These are phyloP conservation scores for Scotopteryx bipunctaria DNA, from an alignment of 2,888 invertebrate genomes.

Conservation along the genomic window DNA sequence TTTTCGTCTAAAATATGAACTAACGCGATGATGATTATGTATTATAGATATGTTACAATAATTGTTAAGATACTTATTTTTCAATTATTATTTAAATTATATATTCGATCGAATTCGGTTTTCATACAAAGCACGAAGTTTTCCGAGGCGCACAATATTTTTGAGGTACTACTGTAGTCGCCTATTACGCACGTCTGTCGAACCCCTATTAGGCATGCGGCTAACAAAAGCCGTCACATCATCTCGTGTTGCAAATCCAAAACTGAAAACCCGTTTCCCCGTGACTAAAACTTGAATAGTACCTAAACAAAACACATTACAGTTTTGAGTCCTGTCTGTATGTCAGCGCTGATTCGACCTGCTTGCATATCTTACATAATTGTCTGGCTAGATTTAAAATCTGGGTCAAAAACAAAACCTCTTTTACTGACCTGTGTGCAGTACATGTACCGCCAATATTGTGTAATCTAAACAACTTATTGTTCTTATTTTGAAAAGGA, in stretches of 20 bases:
- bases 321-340: not conserved
- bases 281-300: not conserved
- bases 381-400: not conserved
- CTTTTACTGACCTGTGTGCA: conserved; percentile 36
- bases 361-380: not conserved
- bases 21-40: too few relatives aligned
- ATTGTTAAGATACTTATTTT: too few relatives aligned
- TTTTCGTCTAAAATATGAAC: too few relatives aligned
- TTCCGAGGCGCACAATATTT: too few relatives aligned
- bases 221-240: conserved; percentile 1
- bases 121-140: too few relatives aligned
- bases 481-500: conserved; percentile 46
- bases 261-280: not conserved
- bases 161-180: too few relatives aligned
- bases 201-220: conserved; percentile 5
- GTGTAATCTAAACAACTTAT: conserved; percentile 43
- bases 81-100: too few relatives aligned
- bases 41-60: too few relatives aligned
- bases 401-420: not conserved
- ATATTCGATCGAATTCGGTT: too few relatives aligned
- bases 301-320: not conserved
- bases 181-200: not conserved
- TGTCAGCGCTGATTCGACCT: not conserved
- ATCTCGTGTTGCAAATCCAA: not conserved
- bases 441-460: conserved; percentile 44